Conservation (phyloP, 2,888 invertebrate genomes). For the Athalia circularis region DNA sequence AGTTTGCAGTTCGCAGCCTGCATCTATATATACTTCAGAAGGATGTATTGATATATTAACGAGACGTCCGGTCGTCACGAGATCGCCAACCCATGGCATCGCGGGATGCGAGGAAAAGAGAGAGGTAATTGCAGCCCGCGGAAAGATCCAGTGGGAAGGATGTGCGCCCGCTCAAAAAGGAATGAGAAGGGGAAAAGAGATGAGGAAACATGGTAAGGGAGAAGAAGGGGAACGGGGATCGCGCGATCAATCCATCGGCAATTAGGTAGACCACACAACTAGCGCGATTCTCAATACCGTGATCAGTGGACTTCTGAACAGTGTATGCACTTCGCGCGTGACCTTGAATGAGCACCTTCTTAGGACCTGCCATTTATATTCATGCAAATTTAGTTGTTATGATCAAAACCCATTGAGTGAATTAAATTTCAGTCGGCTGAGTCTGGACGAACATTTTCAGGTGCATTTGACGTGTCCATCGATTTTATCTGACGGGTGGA, state of each 20-base stretch:
- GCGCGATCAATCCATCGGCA: constrained; percentile 40
- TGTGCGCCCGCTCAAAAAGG: constrained; percentile 21
- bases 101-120: constrained; percentile 25
- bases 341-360: neutral
- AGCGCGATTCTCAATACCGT: constrained; percentile 23
- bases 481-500: too few relatives aligned
- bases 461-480: too few relatives aligned
- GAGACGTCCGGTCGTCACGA: constrained; percentile 39
- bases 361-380: constrained; percentile 6
- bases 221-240: constrained; percentile 11
- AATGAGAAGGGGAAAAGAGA: neutral
- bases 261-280: constrained; percentile 38
- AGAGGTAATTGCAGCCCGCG: constrained; percentile 40
- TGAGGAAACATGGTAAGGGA: constrained; percentile 19
- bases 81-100: constrained; percentile 33
- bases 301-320: constrained; percentile 22
- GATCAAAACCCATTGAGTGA: too few relatives aligned
- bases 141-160: constrained; percentile 42
- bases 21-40: constrained; percentile 31
- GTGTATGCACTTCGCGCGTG: constrained; percentile 6
- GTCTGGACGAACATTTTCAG: too few relatives aligned
- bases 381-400: neutral
- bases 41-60: constrained; percentile 46
- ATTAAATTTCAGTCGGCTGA: too few relatives aligned
- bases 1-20: constrained; percentile 28